Conservation (phyloP, 2,888 invertebrate species). For the Teleiodes luculella region DNA sequence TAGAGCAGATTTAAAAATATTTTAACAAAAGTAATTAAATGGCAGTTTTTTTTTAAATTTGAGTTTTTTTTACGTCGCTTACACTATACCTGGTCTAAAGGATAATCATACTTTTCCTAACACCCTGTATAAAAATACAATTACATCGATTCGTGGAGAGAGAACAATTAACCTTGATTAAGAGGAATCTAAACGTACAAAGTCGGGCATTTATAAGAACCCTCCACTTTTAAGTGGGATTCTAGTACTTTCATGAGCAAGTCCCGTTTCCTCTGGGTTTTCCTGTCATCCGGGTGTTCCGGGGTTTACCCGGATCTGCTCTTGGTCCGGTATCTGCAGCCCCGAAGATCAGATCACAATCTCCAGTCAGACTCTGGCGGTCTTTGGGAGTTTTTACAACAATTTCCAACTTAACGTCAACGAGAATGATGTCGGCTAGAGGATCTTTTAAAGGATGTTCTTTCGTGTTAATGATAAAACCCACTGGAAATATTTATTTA, state of each 20-base stretch:
- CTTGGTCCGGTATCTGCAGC: constrained; percentile 21
- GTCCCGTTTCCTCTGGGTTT: not conserved
- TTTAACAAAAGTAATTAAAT: too few species aligned
- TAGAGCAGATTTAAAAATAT: too few species aligned
- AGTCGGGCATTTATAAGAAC: constrained; percentile 11
- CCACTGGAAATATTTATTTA: too few species aligned
- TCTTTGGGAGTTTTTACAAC: not conserved
- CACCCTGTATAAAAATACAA: too few species aligned
- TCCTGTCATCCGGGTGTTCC: constrained; percentile 9
- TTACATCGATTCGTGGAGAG: not conserved
- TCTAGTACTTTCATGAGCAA: constrained; percentile 22
- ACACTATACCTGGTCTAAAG: too few species aligned
- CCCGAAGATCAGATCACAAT: constrained; percentile 36
- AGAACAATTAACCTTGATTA: not conserved
- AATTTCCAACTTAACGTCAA: not conserved
- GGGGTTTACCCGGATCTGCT: constrained; percentile 43
- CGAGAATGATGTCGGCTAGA: too few species aligned
- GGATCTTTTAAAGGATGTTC: too few species aligned
- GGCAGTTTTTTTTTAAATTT: too few species aligned
- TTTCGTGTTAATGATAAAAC: too few species aligned
- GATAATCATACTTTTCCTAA: too few species aligned
- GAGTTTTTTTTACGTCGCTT: too few species aligned
- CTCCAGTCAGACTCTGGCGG: constrained; percentile 32
- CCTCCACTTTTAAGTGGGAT: constrained; percentile 65
- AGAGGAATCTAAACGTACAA: not conserved